Evolutionary conservation across 23 tunicate genomes (phyloP).

Genomic region (Trididemnum miniatum): DNA sequence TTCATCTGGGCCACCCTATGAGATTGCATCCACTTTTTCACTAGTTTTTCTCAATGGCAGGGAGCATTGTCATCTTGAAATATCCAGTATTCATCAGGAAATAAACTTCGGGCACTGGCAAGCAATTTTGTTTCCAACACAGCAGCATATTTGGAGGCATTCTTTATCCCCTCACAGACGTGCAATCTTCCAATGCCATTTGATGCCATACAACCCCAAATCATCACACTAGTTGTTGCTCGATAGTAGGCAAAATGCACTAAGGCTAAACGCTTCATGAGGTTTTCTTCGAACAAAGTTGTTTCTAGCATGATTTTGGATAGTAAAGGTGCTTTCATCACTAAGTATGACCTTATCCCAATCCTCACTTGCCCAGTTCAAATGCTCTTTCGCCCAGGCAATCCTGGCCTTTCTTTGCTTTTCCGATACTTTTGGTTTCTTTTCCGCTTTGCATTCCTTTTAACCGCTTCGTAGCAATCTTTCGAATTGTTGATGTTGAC

Average conservation of each 20-base stretch:
- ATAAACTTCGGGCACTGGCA: conserved; percentile 2
- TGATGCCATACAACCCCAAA: background rate
- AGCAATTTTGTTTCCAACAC: conserved; percentile 21
- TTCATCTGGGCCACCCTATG: conserved; percentile 8
- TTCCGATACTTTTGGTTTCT: conserved; percentile 11
- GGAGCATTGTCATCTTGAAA: conserved; percentile 13
- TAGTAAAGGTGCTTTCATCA: conserved; percentile 18
- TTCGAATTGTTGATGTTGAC: background rate
- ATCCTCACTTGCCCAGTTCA: background rate
- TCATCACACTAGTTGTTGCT: conserved; percentile 8
- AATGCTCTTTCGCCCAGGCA: conserved; percentile 20
- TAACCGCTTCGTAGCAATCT: conserved; percentile 4
- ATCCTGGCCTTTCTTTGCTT: conserved; percentile 7
- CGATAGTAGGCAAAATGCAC: conserved; percentile 8
- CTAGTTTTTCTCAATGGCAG: conserved; percentile 12
- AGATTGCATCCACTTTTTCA: conserved; percentile 11
- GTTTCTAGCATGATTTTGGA: conserved; percentile 15
- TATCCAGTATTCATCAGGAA: conserved; percentile 1
- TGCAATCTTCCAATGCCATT: conserved; percentile 13
- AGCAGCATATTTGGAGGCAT: conserved; percentile 1
- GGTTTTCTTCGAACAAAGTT: conserved; percentile 1
- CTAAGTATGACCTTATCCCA: background rate
- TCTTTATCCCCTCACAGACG: conserved; percentile 6
- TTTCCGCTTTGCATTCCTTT: background rate
- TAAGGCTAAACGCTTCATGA: conserved; percentile 14